Base-by-base conservation (phyloP, 2,113 vertebrate species). In the Raphicerus campestris region DNA sequence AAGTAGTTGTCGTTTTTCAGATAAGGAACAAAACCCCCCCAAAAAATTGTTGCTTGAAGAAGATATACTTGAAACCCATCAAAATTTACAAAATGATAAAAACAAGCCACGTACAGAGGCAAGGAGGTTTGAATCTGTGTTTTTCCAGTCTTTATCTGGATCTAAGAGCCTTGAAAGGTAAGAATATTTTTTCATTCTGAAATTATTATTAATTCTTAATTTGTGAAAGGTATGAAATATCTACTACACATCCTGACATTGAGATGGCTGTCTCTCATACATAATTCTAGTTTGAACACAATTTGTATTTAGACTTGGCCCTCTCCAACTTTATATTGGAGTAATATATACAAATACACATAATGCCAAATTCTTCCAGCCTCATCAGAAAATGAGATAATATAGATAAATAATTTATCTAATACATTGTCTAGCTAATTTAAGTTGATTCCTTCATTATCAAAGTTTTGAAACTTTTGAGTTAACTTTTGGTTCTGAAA, bases 121-220 rank as follows among this genome's bases (percentile, higher is more conserved):
- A 70, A 85, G 35, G 35, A 99, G 98, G n/a, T 84, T 99, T 19
- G 98, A 99, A 90, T 99, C 99, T 3, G 93, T 99, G 17, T 99
- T 99, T 98, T 99, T 99, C 97, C 97, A 98, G 47, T 98, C 99
- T 35, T 99, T 99, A 92, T 99, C 99, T 91, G 96, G 98, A 91
- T 97, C 98, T 86, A 97, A 98, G 94, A 97, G 58, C 42, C 96
- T 49, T 81, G 97, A 84, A 97, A 98, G 98, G 99, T 99, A 98
- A 98, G 96, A 26, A 0, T 90, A 55, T 94, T 77, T 83, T 42
- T 49, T n/a, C 75, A 13, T 81, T 89, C 56, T 92, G n/a, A 94
- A 92, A 49, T 95, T 81, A 49, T 51, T 85, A 39, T 47, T 60
- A 60, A 30, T 32, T 84, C 35, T 95, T 80, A 28, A 49, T 61